Evolutionary conservation across 1,140 invertebrate genomes (phyloP).

Genomic region (Oppia nitens): DNA sequence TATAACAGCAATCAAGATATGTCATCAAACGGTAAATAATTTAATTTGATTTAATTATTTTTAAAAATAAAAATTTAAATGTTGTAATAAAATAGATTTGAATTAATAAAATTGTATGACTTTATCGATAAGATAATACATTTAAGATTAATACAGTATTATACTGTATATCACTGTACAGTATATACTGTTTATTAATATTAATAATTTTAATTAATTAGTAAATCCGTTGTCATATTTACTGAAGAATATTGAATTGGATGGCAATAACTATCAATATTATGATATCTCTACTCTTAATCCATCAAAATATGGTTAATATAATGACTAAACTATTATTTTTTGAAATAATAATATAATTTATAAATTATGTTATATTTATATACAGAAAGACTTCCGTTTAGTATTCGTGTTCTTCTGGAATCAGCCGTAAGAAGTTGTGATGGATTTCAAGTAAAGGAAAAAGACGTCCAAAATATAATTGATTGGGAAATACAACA

Average conservation of each 20-base stretch:
- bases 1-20: no score
- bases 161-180: no score
- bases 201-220: no score
- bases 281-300: conserved; percentile 51
- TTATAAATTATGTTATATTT: not conserved
- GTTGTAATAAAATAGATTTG: no score
- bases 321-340: conserved; percentile 9
- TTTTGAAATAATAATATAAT: not conserved
- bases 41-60: no score
- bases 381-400: conserved; percentile 46
- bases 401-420: conserved; percentile 75
- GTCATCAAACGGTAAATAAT: no score
- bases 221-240: conserved; percentile 51
- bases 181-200: no score
- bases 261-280: conserved; percentile 48
- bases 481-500: conserved; percentile 75
- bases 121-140: no score
- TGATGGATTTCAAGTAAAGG: conserved; percentile 72
- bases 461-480: conserved; percentile 73
- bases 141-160: no score
- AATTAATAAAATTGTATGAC: no score
- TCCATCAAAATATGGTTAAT: conserved; percentile 54
- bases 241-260: conserved; percentile 45
- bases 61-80: no score
- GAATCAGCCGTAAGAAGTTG: conserved; percentile 92